Percentiles rank a stretch among this genome's conserved stretches.
Evolutionary conservation across 2,797 vertebrate species (phyloP).

Genomic region (Gorsachius magnificus): DNA sequence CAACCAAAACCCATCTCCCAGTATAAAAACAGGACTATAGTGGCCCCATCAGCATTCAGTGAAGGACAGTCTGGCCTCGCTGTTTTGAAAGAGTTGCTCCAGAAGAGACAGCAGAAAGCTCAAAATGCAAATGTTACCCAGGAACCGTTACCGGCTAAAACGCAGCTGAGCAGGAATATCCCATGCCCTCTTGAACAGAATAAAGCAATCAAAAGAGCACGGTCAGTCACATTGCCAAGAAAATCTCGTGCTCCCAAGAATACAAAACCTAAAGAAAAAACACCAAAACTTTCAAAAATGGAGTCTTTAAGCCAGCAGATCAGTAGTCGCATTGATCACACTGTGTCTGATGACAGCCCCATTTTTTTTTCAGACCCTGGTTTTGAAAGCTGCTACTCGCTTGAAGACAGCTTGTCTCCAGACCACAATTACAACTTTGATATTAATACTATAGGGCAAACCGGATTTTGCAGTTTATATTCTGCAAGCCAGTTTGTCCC

Average conservation of each 20-base stretch:
- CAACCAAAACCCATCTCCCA: constrained; percentile 73
- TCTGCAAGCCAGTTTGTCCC: constrained; percentile 93
- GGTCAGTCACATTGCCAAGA: constrained; percentile 73
- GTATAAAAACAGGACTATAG: constrained; percentile 77
- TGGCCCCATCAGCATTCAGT: constrained; percentile 71
- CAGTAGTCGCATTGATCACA: constrained; percentile 73
- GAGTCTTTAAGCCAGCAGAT: constrained; percentile 76
- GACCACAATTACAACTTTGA: constrained; percentile 96
- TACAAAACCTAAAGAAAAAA: constrained; percentile 79
- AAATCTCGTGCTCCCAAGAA: constrained; percentile 83
- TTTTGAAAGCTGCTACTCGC: constrained; percentile 92
- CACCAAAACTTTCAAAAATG: constrained; percentile 78
- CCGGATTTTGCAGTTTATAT: constrained; percentile 93
- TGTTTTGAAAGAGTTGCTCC: constrained; percentile 92
- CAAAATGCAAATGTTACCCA: constrained; percentile 69
- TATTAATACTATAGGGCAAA: constrained; percentile 92
- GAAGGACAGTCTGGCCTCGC: constrained; percentile 88
- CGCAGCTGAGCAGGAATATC: constrained; percentile 69
- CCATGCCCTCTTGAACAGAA: constrained; percentile 74
- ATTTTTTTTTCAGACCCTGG: constrained; percentile 88
- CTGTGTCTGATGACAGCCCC: constrained; percentile 81
- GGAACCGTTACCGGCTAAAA: constrained; percentile 56
- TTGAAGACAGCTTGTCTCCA: constrained; percentile 95
- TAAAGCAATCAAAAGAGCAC: constrained; percentile 76
- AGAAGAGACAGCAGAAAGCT: constrained; percentile 88